Percentiles rank a stretch among this genome's conserved stretches.
Conservation (phyloP, 2,888 invertebrate genomes). For the Chalcis sispes region DNA sequence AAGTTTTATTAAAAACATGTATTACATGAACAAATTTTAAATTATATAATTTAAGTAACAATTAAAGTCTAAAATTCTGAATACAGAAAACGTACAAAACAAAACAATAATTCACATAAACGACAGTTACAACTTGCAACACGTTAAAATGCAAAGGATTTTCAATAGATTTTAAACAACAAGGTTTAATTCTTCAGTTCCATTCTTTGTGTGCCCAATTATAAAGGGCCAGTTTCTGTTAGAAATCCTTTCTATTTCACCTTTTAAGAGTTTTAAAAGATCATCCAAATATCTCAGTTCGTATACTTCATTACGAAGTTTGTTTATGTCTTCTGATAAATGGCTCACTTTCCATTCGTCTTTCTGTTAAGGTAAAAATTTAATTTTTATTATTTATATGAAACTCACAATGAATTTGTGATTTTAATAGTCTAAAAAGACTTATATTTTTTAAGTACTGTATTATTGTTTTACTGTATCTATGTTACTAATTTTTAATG, state of each 20-base stretch:
- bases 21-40: conserved; percentile 32
- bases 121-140: conserved; percentile 14
- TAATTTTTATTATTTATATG: too few relatives aligned
- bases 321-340: conserved; percentile 64
- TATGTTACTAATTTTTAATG: conserved; percentile 43
- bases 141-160: conserved; percentile 22
- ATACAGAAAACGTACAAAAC: conserved; percentile 37
- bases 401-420: conserved; percentile 16
- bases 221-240: conserved; percentile 71
- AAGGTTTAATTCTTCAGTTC: conserved; percentile 69
- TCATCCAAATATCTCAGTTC: conserved; percentile 72
- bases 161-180: conserved; percentile 61
- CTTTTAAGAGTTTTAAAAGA: conserved; percentile 69
- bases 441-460: conserved; percentile 27
- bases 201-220: conserved; percentile 63
- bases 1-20: conserved; percentile 41
- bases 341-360: conserved; percentile 67
- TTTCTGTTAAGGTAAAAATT: conserved; percentile 59
- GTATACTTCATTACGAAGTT: conserved; percentile 67
- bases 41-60: conserved; percentile 43
- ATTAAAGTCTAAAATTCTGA: conserved; percentile 25
- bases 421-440: conserved; percentile 23
- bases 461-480: conserved; percentile 46
- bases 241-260: conserved; percentile 70
- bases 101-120: conserved; percentile 36